Percentiles rank a stretch among this genome's conserved stretches.
phyloP scores from a whole-genome alignment of 2,113 vertebrate genomes.

The Cyanoderma ruficeps region DNA sequence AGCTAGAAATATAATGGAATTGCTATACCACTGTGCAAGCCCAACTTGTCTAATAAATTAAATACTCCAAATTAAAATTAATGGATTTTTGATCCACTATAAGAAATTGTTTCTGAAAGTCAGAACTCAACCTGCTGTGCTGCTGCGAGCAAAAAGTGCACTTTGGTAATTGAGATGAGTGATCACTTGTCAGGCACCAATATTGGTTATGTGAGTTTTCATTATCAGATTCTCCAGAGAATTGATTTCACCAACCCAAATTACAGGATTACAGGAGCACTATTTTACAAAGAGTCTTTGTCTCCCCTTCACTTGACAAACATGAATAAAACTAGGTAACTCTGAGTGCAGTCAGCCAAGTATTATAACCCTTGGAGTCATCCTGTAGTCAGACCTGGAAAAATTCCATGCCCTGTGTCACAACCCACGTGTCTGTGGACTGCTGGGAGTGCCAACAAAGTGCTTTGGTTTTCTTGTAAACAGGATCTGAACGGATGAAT shows the following conservation, averaged over 20 bases:
- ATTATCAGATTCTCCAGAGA: background rate
- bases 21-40: background rate
- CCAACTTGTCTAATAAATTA: background rate
- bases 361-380: background rate
- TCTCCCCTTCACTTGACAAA: background rate
- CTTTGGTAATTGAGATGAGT: background rate
- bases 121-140: background rate
- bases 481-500: background rate
- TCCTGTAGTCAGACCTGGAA: background rate
- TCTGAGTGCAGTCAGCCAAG: background rate
- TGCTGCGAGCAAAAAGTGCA: background rate
- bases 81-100: background rate
- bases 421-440: background rate
- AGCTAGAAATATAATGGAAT: background rate
- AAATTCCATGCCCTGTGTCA: background rate
- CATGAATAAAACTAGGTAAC: background rate
- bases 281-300: background rate
- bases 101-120: background rate
- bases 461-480: background rate
- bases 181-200: background rate
- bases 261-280: background rate
- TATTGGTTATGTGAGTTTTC: background rate
- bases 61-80: background rate
- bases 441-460: slow-evolving; percentile 34
- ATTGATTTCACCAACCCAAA: background rate